Base-by-base conservation (phyloP, 2,888 invertebrate species). In the Agrochola litura region DNA sequence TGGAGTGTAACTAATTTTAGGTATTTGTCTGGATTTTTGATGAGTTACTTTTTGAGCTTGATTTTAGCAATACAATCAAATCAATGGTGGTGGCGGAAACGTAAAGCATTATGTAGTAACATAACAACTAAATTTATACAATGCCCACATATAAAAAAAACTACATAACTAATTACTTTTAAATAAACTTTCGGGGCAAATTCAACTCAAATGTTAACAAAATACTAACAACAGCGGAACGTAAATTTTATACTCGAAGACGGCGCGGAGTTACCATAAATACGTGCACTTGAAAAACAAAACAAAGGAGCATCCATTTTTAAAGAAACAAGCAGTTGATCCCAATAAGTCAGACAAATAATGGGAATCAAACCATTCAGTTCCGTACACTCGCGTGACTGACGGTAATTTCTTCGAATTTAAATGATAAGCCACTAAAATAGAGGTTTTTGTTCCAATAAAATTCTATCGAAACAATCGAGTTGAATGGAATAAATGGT, bases 361-460 rank as follows among this genome's bases (percentile, higher is more conserved):
- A 66, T 54, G 41, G n/a, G 12, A n/a, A 64, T 73, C 63, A 70
- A 85, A 61, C 56, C 60, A 56, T 76, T 76, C 12, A 37, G 67
- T 82, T 82, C 77, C 63, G 30, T 61, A 85, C 10, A 49, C 30
- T 75, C 73, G 83, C 86, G 83, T 84, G 86, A 83, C 86, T 75
- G 46, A 63, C 19, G n/a, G 12, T 82, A 73, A 49, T 82, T 76
- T 73, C 52, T 41, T 70, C 41, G 19, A 69, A 54, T 46, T 68
- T n/a, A 49, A 69, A 66, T 65, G 61, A 73, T 14, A n/a, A 58
- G n/a, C 25, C 30, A 67, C 65, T 60, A 30, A 68, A 74, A 74
- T 70, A 41, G 43, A 66, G 8, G 46, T 77, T 68, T 60, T 30
- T 60, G 68, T 61, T n/a, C 22, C 61, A 82, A 71, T 74, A 66